Base-by-base conservation (phyloP, 2,888 invertebrate species). In the Cephus pulcher region DNA sequence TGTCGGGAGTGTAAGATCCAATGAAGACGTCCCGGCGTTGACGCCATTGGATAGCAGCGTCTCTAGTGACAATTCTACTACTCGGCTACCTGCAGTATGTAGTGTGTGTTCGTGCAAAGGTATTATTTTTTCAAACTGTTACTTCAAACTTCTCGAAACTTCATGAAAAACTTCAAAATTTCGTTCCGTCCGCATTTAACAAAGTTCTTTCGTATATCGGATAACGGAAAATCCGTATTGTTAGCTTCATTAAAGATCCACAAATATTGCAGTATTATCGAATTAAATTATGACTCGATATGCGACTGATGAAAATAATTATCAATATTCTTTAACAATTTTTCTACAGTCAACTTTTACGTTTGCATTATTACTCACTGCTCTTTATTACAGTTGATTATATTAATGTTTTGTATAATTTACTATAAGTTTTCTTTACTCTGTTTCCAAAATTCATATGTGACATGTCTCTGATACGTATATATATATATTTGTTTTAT, bases 41-140 rank as follows among this genome's bases (percentile, higher is more conserved):
- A 74, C 23, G 35, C 4, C 34, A 30, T 11, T 40, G 12, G 69
- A 71, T 69, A 30, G 23, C 69, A 70, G 12, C 56, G 23, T 56
- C 56, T 15, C 56, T 56, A 56, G 15, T 56, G 56, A 23, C 23
- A 56, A 23, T 23, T 56, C 56, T 56, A 71, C 30, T 33, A 1
- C 34, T 30, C 30, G 1, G 11, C 30, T 30, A 33, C 34, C 71
- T 23, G 11, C 32, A n/a, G 73, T 79, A 37, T 79, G 79, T 69
- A 70, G 68, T 37, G 76, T 79, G 73, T 79, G 79, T 35, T 74
- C 40, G 4, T 79, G 79, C 56, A 74, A 69, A 73, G 34, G 79
- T 79, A 77, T 40, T 40, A 73, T 35, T 68, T 56, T 15, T 15
- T 56, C 23, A 56, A 56, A 56, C 15, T 56, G 6, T 56, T 56